Evolutionary conservation across 2,797 vertebrate genomes (phyloP), one percentile per base, ranked within the genome.

Genomic region (Esox masquinongy): DNA sequence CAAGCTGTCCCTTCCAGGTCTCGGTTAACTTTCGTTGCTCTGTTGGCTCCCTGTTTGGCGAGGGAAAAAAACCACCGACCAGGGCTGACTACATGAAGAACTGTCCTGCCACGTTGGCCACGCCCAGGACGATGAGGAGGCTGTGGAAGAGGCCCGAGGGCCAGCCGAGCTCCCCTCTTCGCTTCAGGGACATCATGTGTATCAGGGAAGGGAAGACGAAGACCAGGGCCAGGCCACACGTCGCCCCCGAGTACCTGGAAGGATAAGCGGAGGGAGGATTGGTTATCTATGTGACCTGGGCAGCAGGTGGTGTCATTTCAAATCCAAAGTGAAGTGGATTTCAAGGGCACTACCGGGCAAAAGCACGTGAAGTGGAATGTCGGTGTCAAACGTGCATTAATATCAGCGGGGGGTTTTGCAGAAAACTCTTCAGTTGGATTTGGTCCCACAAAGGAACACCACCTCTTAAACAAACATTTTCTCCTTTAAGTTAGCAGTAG

Each of bases 181-280:
- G 92, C 72, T 73, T 89, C 70, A 94, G 88, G 16, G 95, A 93
- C 79, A 96, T 95, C 88, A 99, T 88, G 81, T 98, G 96, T 87
- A 97, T 89, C 74, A 98, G 86, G 8, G 95, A 92, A 0, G 97
- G 97, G 72, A 97, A 96, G 51, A 99, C 79, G 19, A 98, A 99
- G n/a, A 99, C 97, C 78, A 98, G 94, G 31, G 96, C 96, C 89
- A 99, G 89, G 51, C 98, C 97, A 5, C 97, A 99, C 0, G 93
- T 95, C 26, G 97, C 97, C 87, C 97, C 98, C 0, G 96, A 98
- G 73, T 96, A 99, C 87, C 97, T 99, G 86, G 71, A 29, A n/a
- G 4, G 29, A 74, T 68, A 29, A 22, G 7, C 8, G 31, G 17
- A 68, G 17, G n/a, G 36, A 68, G 66, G 29, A 47, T 1, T 2